A percentile compares a stretch with the other conserved stretches of the same genome.
Evolutionary conservation across 2,797 vertebrate species (phyloP).

Genomic region (Microctenopoma lineatum): DNA sequence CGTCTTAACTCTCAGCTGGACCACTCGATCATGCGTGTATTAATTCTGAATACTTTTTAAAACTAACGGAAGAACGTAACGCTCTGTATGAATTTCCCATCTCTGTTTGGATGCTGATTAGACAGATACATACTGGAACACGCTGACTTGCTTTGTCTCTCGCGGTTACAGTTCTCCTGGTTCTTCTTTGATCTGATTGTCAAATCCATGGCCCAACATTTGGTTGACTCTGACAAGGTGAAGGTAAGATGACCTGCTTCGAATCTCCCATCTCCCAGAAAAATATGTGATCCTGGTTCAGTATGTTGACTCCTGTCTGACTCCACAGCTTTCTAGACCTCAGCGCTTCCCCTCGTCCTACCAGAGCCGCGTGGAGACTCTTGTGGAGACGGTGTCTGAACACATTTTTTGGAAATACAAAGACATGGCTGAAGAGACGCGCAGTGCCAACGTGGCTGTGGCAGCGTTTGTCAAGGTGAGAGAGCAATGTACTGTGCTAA

Average conservation of each 20-base stretch:
- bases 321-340: constrained; percentile 87
- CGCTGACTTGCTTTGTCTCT: constrained; percentile 19
- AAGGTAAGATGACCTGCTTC: constrained; percentile 79
- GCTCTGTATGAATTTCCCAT: not conserved
- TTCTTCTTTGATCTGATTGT: constrained; percentile 97
- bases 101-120: not conserved
- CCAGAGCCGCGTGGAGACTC: constrained; percentile 88
- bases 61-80: not conserved
- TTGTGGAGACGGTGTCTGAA: constrained; percentile 91
- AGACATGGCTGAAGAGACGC: constrained; percentile 91
- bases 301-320: not conserved
- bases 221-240: constrained; percentile 88
- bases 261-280: not conserved
- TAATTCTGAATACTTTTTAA: not conserved
- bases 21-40: not conserved
- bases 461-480: constrained; percentile 94
- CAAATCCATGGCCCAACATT: constrained; percentile 96
- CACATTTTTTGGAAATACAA: constrained; percentile 94
- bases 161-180: constrained; percentile 91
- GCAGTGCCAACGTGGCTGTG: constrained; percentile 90
- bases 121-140: not conserved
- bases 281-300: not conserved
- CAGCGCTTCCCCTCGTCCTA: constrained; percentile 93
- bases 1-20: not conserved
- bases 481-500: not conserved